Evolutionary conservation across 1,140 invertebrate species (phyloP).

Genomic region (Drosophila repletoides): DNA sequence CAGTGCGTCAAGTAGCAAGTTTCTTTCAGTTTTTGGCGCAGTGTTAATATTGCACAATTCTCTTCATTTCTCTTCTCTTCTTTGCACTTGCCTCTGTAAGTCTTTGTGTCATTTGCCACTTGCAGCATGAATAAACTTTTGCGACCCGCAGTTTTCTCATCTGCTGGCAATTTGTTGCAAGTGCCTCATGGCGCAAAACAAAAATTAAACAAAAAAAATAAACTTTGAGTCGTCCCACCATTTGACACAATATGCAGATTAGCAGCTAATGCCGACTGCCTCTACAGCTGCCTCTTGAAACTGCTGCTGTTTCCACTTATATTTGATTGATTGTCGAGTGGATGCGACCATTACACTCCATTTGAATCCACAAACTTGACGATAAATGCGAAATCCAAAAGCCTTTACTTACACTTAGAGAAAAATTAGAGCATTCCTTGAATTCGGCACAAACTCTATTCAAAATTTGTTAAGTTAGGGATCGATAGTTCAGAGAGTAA

Average conservation of each 20-base stretch:
- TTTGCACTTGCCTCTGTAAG: slow-evolving; percentile 19
- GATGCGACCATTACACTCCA: too few relatives aligned
- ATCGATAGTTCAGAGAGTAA: too few relatives aligned
- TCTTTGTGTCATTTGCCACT: slow-evolving; percentile 8
- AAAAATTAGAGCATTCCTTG: too few relatives aligned
- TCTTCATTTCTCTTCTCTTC: slow-evolving; percentile 34
- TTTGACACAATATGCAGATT: slow-evolving; percentile 78
- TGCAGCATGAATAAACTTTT: slow-evolving; percentile 28
- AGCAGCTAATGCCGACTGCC: slow-evolving; percentile 61
- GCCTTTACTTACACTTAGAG: too few relatives aligned
- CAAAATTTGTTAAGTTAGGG: too few relatives aligned
- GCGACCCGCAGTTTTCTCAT: slow-evolving; percentile 50
- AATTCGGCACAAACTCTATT: too few relatives aligned
- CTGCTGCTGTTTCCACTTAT: slow-evolving; percentile 53
- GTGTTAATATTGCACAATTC: slow-evolving; percentile 41
- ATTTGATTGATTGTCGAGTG: slow-evolving; percentile 77
- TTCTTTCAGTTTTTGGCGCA: slow-evolving; percentile 21
- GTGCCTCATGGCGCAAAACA: slow-evolving; percentile 57
- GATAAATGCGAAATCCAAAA: too few relatives aligned
- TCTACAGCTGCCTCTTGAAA: slow-evolving; percentile 4
- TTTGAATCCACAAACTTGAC: too few relatives aligned
- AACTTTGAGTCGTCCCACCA: slow-evolving; percentile 36
- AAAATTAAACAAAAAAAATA: too few relatives aligned
- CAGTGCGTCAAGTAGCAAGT: slow-evolving; percentile 13
- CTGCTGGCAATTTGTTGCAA: slow-evolving; percentile 66